phyloP scores from a whole-genome alignment of 1,140 invertebrate genomes.

The Zaprionus taronus region DNA sequence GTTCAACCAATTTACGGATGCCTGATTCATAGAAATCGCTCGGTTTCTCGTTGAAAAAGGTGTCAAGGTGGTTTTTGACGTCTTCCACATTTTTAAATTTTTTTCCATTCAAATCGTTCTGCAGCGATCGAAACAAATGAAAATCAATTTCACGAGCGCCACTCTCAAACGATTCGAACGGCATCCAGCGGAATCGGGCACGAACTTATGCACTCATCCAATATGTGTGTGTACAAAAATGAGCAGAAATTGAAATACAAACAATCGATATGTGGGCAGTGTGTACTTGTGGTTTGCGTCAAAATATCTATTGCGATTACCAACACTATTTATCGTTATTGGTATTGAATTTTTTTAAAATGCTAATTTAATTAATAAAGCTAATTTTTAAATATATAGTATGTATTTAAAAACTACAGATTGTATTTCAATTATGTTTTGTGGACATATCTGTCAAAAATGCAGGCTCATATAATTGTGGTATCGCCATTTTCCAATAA shows the following conservation, averaged over 20 bases:
- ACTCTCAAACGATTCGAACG: no score
- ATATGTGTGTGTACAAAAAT: not conserved
- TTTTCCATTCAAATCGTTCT: no score
- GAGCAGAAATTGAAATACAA: not conserved
- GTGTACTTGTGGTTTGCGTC: not conserved
- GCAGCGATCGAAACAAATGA: no score
- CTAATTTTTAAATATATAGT: not conserved
- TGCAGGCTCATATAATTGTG: not conserved
- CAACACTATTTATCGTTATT: not conserved
- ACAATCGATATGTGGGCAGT: not conserved
- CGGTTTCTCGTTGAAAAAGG: no score
- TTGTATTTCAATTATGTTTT: not conserved
- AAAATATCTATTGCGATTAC: conserved; percentile 1
- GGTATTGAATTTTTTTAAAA: not conserved
- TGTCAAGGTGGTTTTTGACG: no score
- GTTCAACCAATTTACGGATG: no score
- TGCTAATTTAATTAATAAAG: not conserved
- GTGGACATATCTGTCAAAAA: not conserved
- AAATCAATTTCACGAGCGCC: no score
- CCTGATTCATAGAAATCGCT: no score
- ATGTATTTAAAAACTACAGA: not conserved
- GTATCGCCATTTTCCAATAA: not conserved
- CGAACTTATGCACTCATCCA: no score
- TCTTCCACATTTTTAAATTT: no score
- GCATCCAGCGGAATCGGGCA: no score